Base-by-base conservation (phyloP, 2,113 vertebrate species). In the Procavia capensis region DNA sequence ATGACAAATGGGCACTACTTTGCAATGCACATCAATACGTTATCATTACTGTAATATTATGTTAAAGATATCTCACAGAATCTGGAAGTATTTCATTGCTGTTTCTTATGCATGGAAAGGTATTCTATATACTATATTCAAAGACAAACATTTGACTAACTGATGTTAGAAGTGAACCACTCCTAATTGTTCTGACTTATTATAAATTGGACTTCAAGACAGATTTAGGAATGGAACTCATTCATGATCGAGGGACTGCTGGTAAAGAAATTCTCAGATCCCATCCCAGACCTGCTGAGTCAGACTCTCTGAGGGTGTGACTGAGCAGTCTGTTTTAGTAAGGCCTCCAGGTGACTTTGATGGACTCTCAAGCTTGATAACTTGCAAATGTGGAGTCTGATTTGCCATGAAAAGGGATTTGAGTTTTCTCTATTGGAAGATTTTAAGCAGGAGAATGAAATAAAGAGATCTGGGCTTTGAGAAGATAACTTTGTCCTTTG, bases 401-500 rank as follows among this genome's bases (percentile, higher is more conserved):
- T 74, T 82, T 74, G 29, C 54, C 39, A 22, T 17, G 41, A 79
- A 34, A 43, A 70, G 31, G 86, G 70, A 45, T 94, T 79, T 54
- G 75, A 16, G 14, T 64, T 92, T 92, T 83, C 47, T 88, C 68
- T 34, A 22, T 6, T n/a, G 70, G 47, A 91, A 24, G 1, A 17
- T 59, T 80, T 82, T 59, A 89, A 95, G 39, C 57, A 74, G 64
- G n/a, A 91, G 17, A 90, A 36, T 88, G 50, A 84, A 96, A 81
- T 76, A 70, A 70, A n/a, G 68, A 61, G 59, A 76, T 45, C 43
- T 82, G 64, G 68, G 31, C 36, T 82, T 95, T 70, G 91, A 92
- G 85, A 86, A 95, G 68, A 50, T 92, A 80, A 91, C 84, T 75
- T 93, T 86, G 93, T 68, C 88, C 63, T 91, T 89, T 61, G 36